Evolutionary conservation across 1,140 invertebrate species (phyloP), one percentile per base, ranked within the genome.

Genomic region (Trachymyrmex septentrionalis): DNA sequence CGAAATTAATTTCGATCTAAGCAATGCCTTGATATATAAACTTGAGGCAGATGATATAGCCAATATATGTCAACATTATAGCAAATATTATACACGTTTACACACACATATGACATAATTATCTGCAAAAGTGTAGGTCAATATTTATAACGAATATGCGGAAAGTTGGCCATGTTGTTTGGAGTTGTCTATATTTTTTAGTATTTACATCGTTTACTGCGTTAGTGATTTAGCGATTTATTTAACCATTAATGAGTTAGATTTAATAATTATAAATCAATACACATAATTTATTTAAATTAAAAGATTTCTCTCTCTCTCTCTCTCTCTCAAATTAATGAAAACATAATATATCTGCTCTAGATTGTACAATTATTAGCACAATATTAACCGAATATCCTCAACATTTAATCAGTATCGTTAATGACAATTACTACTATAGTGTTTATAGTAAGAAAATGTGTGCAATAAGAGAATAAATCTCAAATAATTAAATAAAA

Each of bases 401-500:
- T 44, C 9, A 44, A 38, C 34, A 38, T 38, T 38, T 38, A 38
- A 38, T 38, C 34, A 44, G 12, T 44, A 44, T 44, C 38, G 38
- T 2, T 44, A 44, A 44, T 44, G 7, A 44, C 10, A 44, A 44
- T 44, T 12, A 10, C 2, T 44, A 44, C 10, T 44, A 44, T 2
- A 2, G 2, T 44, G 38, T 63, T 27, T 48, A 63, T 27, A 21
- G 7, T 27, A 10, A 64, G 6, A 64, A 5, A 30, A 64, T 27
- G 19, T 10, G 10, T n/a, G 34, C 1, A 44, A 38, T 48, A 24
- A 30, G 6, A 59, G 12, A 21, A 30, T 16, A 12, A 64, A 59
- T 75, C 12, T 0, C 12, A 21, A 24, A 4, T 78, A 64, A 64
- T 64, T 64, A 78, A 77, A 16, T 76, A 44, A 63, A 14, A 21